Base-by-base conservation (phyloP, 1,140 invertebrate species). In the Nephila pilipes region DNA sequence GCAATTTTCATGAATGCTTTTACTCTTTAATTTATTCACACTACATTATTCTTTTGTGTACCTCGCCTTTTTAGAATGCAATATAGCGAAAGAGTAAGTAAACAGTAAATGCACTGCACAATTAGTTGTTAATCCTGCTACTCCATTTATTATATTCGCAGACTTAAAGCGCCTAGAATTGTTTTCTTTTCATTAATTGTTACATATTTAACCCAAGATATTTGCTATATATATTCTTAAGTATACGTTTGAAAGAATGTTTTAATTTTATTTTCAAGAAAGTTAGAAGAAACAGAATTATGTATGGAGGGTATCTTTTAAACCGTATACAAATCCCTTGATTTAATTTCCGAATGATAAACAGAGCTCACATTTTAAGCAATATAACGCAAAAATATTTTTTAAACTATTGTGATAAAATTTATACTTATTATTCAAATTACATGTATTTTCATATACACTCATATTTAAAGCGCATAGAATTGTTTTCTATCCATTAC, bases 31-130 rank as follows among this genome's bases (percentile, higher is more conserved):
- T 75, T 75, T 75, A 32, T 29, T 75, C 16, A 14, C 29, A 75
- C 25, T 75, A 29, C 29, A 32, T 75, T 75, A 75, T 75, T 75
- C 69, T 75, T 75, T 36, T 75, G 29, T 75, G 69, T 75, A 32
- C 69, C 16, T 18, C 32, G 20, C 2, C 0, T 12, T 16, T 29
- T 75, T 32, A 60, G 58, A 60, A 46, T 60, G 16, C 69, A 2
- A 32, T 75, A 36, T 32, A 32, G 16, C 4, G 25, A 32, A 46
- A 75, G 69, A 75, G 18, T 75, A 75, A 75, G 32, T 18, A 75
- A 75, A 75, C 32, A 75, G 29, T 18, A 75, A 75, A 75, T 32
- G 18, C 29, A 16, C 2, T 1, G 18, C 29, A 75, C 69, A 75
- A 75, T 75, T 75, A 46, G 46, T 46, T 46, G 46, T 46, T 46